phyloP scores from a whole-genome alignment of 2,113 vertebrate genomes.

The Cinclus mexicanus region DNA sequence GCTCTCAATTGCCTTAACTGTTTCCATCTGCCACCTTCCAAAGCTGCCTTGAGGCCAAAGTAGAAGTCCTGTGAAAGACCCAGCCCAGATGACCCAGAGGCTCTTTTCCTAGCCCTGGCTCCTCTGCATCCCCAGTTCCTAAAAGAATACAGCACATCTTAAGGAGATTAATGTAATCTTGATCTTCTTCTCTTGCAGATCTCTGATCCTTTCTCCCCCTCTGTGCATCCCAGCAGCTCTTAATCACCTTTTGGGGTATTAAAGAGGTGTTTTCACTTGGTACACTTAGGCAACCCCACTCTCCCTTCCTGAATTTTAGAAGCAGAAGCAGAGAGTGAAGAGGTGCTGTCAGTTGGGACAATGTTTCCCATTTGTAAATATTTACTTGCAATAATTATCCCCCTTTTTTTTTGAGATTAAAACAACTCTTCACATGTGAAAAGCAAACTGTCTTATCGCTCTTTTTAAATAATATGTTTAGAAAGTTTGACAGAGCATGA shows the following conservation, averaged over 20 bases:
- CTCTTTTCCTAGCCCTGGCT: neutral
- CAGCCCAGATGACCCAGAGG: neutral
- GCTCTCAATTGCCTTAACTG: neutral
- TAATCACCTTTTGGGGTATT: neutral
- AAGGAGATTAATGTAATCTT: neutral
- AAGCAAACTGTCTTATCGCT: conserved; percentile 33
- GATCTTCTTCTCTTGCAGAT: neutral
- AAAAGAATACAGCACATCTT: neutral
- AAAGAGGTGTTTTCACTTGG: neutral
- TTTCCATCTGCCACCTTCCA: conserved; percentile 51
- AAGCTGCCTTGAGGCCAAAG: neutral
- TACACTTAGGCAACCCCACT: neutral
- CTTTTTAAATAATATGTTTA: conserved; percentile 51
- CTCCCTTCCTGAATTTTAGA: neutral
- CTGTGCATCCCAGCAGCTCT: neutral
- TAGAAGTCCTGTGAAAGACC: neutral
- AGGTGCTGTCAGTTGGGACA: neutral
- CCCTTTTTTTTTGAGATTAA: conserved; percentile 49
- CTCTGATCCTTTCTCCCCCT: neutral
- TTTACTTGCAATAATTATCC: conserved; percentile 8
- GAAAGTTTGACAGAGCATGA: conserved; percentile 68
- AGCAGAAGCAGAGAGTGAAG: neutral
- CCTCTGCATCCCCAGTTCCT: neutral
- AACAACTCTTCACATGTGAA: neutral
- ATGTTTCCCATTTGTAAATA: neutral